Evolutionary conservation across 2,113 vertebrate species (phyloP).

Genomic region (Pteropus alecto): DNA sequence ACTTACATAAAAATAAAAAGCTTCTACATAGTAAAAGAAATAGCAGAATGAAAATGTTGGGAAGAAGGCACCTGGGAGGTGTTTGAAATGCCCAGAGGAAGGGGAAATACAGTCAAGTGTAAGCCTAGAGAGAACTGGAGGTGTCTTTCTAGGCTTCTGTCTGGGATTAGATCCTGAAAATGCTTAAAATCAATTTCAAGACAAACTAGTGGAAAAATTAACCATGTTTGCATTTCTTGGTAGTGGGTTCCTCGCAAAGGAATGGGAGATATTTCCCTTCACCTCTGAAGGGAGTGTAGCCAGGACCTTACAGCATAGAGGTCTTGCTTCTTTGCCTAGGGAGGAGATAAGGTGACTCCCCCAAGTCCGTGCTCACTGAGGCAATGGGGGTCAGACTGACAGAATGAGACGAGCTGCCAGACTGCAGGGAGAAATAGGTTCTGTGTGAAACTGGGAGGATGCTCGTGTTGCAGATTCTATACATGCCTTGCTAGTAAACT

Average conservation of each 20-base stretch:
- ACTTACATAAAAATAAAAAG: background rate
- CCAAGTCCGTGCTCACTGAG: background rate
- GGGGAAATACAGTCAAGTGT: background rate
- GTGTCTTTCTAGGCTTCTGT: background rate
- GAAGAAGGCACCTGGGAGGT: background rate
- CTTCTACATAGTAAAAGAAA: background rate
- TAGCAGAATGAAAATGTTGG: background rate
- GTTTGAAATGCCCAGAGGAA: background rate
- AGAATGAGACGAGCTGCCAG: background rate
- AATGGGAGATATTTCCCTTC: background rate
- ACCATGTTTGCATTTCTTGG: background rate
- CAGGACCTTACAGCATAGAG: background rate
- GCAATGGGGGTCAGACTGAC: background rate
- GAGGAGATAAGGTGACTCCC: background rate
- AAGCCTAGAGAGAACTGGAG: background rate
- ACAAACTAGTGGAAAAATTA: background rate
- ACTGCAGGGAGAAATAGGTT: background rate
- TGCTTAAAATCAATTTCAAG: background rate
- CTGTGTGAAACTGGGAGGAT: fast-evolving
- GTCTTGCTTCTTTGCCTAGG: background rate
- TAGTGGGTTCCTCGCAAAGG: background rate
- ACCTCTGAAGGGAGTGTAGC: background rate
- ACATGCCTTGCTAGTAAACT: background rate
- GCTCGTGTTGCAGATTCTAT: background rate
- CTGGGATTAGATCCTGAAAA: background rate